These are phyloP conservation scores for Okamejei kenojei DNA, from an alignment of 2,797 vertebrate species.

Conservation along the genomic window DNA sequence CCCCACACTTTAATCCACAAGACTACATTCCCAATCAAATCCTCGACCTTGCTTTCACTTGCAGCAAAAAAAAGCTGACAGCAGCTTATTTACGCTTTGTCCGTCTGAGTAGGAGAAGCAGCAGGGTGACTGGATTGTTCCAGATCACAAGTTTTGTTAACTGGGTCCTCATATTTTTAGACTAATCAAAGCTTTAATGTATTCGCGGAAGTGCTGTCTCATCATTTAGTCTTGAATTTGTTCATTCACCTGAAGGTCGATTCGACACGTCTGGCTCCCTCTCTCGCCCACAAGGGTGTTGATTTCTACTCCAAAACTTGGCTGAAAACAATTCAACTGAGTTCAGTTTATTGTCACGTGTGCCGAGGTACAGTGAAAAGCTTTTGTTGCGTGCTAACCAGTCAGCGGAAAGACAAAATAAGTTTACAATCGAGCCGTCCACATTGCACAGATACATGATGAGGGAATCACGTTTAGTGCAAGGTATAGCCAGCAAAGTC, in stretches of 20 bases:
- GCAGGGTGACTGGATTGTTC: background rate
- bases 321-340: too few species aligned
- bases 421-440: too few species aligned
- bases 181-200: constrained; percentile 1
- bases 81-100: background rate
- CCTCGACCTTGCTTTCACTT: constrained; percentile 26
- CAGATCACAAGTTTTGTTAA: constrained; percentile 17
- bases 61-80: background rate
- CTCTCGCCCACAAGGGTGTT: background rate
- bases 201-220: background rate
- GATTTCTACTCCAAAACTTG: background rate
- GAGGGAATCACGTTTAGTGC: too few species aligned
- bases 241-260: background rate
- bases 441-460: too few species aligned
- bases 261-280: too few species aligned
- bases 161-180: background rate
- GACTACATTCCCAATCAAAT: constrained; percentile 10
- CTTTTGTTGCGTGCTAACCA: too few species aligned
- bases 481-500: too few species aligned
- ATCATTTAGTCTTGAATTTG: background rate
- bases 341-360: too few species aligned
- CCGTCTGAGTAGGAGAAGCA: background rate
- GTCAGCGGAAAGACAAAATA: too few species aligned
- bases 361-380: too few species aligned
- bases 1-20: constrained; percentile 10